Conservation (phyloP, 2,797 vertebrate species). For the Phalloptychus januarius region DNA sequence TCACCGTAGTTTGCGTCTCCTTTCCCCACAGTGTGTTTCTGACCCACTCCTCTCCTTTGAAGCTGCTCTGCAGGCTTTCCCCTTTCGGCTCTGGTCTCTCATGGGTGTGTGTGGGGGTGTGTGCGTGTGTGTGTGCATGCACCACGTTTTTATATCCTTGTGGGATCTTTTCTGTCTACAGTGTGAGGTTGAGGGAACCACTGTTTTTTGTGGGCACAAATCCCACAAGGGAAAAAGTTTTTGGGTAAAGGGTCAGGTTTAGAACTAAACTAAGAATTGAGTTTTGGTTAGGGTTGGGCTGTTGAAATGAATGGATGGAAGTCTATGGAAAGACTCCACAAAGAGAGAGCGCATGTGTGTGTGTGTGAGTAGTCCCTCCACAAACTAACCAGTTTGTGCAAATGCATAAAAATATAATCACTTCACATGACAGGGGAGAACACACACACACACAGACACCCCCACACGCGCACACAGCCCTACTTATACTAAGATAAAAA, state of each 20-base stretch:
- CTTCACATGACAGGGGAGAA: conserved; percentile 23
- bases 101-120: neutral
- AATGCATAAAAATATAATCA: conserved; percentile 10
- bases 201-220: no score
- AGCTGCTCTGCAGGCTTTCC: neutral
- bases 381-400: conserved; percentile 2
- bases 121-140: no score
- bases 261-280: no score
- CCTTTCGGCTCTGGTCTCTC: neutral
- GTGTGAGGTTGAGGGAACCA: no score
- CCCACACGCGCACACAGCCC: neutral
- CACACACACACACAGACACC: conserved; percentile 1
- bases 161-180: no score
- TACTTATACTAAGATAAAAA: conserved; percentile 35
- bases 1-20: neutral
- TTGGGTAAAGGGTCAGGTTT: no score
- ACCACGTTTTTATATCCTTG: no score
- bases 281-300: no score
- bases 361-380: neutral
- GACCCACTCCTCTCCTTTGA: neutral
- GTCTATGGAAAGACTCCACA: no score
- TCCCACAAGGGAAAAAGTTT: no score
- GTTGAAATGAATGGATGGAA: no score
- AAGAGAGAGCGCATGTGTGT: no score
- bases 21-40: neutral